Evolutionary conservation across 1,140 invertebrate genomes (phyloP).

Genomic region (Aradophagus sp.): DNA sequence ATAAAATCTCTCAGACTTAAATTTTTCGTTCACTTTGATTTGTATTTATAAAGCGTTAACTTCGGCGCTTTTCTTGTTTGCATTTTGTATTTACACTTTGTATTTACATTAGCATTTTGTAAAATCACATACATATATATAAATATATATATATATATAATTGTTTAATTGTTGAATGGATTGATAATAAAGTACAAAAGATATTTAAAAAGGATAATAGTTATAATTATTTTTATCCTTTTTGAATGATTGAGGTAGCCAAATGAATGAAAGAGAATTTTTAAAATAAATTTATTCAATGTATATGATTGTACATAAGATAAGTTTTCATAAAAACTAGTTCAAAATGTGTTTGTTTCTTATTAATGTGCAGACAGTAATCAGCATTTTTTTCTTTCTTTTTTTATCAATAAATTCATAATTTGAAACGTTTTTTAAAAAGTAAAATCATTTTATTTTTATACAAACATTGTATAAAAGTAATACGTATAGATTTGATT

Average conservation of each 20-base stretch:
- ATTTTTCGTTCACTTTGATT: constrained; percentile 13
- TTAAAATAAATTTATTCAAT: constrained; percentile 42
- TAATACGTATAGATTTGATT: no score
- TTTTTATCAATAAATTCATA: no score
- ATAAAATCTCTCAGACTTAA: no score
- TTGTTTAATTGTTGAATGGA: constrained; percentile 39
- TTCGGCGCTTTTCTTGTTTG: constrained; percentile 18
- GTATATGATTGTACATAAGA: not conserved
- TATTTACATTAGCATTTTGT: constrained; percentile 40
- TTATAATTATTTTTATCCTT: no score
- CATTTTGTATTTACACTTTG: constrained; percentile 51
- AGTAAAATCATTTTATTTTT: no score
- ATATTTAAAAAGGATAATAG: constrained; percentile 31
- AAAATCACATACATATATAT: constrained; percentile 14
- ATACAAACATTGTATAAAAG: no score
- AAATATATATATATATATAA: no score
- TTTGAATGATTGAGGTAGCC: no score
- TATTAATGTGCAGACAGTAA: no score
- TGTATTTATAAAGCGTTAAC: constrained; percentile 12
- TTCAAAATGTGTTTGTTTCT: constrained; percentile 27
- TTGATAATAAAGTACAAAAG: constrained; percentile 51
- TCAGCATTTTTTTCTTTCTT: no score
- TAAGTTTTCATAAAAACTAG: constrained; percentile 20
- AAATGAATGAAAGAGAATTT: no score
- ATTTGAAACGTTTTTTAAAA: no score